Base-by-base conservation (phyloP, 2,888 invertebrate genomes). In the Polydrusus tereticollis region DNA sequence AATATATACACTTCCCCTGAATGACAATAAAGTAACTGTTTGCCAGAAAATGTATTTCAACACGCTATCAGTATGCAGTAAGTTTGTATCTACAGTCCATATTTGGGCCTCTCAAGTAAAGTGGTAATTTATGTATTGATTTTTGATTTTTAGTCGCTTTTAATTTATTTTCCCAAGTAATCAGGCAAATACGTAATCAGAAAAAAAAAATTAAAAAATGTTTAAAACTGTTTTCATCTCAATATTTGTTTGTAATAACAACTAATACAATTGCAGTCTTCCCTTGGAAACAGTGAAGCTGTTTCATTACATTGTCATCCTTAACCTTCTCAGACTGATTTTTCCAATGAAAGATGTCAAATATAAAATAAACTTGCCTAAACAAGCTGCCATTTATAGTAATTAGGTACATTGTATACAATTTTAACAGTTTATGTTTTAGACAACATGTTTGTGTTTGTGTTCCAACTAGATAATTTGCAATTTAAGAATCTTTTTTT, bases 101-200 rank as follows among this genome's bases (percentile, higher is more conserved):
- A 69, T 72, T 63, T 72, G 72, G 72, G 72, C 72, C 4, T 72
- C 72, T 38, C 72, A 72, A 55, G 72, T 72, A 57, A 72, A 72
- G 43, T 72, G 72, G 72, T 72, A 72, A 72, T 5, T 45, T 12
- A 41, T 3, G 16, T 62, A 20, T 36, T 41, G 36, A 23, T 33
- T 41, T 43, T 20, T 60, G 7, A 60, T 14, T 33, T 47, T 45
- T 18, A 36, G 20, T 16, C 43, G 4, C n/a, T 14, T 43, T 41
- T 41, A 41, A 21, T 16, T 41, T 29, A 5, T 29, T n/a, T 20
- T 8, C 7, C 7, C 8, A 33, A 10, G 6, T 2, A 33, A 5
- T 33, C 8, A 33, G 33, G 33, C 33, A 33, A 33, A 10, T 33
- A 10, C n/a, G n/a, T n/a, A n/a, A n/a, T n/a, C n/a, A n/a, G n/a